These are phyloP conservation scores for Dicranocentrus wangi DNA, from an alignment of 2,888 invertebrate genomes.

Conservation along the genomic window DNA sequence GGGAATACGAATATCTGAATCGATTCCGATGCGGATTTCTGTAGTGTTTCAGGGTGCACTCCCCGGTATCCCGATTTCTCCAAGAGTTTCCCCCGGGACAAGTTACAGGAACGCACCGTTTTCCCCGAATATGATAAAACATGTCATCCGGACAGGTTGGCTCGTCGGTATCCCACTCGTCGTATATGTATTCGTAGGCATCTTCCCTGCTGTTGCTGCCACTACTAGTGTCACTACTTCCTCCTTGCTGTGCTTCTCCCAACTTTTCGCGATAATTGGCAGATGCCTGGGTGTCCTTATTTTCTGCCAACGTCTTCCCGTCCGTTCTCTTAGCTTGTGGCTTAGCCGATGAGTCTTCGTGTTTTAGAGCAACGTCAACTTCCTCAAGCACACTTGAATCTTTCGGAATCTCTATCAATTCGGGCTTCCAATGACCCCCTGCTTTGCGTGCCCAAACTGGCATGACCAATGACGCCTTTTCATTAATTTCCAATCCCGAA, in stretches of 20 bases:
- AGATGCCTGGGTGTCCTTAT: no score
- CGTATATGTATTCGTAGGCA: slow-evolving; percentile 33
- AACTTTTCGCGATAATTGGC: no score
- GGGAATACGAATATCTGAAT: slow-evolving; percentile 3
- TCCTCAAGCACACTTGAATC: no score
- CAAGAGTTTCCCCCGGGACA: slow-evolving; percentile 39
- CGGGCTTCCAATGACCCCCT: slow-evolving; percentile 52
- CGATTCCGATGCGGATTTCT: slow-evolving; percentile 12
- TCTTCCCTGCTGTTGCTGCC: slow-evolving; percentile 6
- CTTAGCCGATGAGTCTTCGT: no score
- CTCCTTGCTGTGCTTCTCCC: no score
- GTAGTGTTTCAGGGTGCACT: slow-evolving; percentile 32
- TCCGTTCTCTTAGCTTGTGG: no score
- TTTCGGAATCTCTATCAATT: slow-evolving; percentile 22
- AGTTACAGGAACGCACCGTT: slow-evolving; percentile 38
- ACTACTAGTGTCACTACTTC: neutral
- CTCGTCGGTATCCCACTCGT: slow-evolving; percentile 42
- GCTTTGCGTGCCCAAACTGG: slow-evolving; percentile 64
- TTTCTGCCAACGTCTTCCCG: no score
- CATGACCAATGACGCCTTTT: slow-evolving; percentile 14
- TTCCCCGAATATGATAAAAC: slow-evolving; percentile 54
- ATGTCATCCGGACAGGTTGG: slow-evolving; percentile 24
- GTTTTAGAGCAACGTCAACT: neutral
- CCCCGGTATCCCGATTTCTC: slow-evolving; percentile 39
- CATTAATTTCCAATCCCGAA: neutral